Conservation (phyloP, 2,797 vertebrate genomes). For the Sebastes umbrosus region DNA sequence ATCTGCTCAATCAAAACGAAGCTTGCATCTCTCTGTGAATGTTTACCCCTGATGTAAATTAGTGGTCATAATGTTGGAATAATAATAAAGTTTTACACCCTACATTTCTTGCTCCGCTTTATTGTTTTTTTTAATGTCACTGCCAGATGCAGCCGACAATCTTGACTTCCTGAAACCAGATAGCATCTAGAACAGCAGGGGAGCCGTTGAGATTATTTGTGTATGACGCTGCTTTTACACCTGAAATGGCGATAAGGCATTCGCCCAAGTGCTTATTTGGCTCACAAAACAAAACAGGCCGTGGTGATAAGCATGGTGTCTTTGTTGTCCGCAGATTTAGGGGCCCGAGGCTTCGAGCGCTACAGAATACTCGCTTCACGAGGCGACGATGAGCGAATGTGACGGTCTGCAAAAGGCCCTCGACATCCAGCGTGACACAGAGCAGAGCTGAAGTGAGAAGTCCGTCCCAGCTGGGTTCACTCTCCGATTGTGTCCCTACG, state of each 20-base stretch:
- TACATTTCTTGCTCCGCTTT: not conserved
- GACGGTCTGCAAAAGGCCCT: not conserved
- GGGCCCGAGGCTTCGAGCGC: not conserved
- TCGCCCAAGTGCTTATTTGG: constrained; percentile 42
- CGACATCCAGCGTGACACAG: constrained; percentile 20
- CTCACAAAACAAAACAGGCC: constrained; percentile 46
- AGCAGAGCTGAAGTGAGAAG: constrained; percentile 43
- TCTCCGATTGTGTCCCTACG: constrained; percentile 32
- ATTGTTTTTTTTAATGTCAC: not conserved
- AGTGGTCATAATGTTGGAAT: constrained; percentile 13
- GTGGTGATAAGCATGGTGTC: constrained; percentile 12
- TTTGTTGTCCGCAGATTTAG: constrained; percentile 13
- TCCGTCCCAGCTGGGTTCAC: constrained; percentile 15
- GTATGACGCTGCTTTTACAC: constrained; percentile 53
- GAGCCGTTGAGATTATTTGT: constrained; percentile 42
- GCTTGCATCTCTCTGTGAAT: not conserved
- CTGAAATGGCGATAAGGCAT: constrained; percentile 58
- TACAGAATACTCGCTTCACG: constrained; percentile 9
- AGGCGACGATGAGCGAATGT: not conserved
- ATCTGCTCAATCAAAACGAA: constrained; percentile 12
- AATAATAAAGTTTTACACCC: constrained; percentile 23
- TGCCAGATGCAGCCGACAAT: constrained; percentile 28
- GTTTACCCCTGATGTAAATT: constrained; percentile 21
- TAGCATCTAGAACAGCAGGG: constrained; percentile 49
- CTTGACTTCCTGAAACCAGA: constrained; percentile 48